Conservation (phyloP, 2,797 vertebrate genomes). For the Tragopan temminckii region DNA sequence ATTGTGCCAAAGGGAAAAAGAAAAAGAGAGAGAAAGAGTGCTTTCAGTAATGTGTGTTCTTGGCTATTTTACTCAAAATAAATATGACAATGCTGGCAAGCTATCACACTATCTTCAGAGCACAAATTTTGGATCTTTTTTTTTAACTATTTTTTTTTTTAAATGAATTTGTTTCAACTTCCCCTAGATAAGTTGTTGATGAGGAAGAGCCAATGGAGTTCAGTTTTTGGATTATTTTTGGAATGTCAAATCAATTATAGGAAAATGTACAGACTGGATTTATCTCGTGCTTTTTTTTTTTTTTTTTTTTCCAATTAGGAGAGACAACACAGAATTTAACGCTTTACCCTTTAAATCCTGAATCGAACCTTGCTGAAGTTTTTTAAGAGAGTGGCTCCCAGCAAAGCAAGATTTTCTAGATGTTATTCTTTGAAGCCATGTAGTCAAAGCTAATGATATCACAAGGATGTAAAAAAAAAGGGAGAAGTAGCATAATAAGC, state of each 20-base stretch:
- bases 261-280: background rate
- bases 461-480: background rate
- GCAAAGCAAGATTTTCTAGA: background rate
- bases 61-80: background rate
- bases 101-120: background rate
- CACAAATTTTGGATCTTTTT: background rate
- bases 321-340: background rate
- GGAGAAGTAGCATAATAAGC: background rate
- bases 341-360: background rate
- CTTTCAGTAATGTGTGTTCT: background rate
- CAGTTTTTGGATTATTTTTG: background rate
- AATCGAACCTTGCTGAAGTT: background rate
- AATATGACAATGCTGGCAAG: background rate
- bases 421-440: background rate
- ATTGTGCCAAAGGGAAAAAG: conserved; percentile 10
- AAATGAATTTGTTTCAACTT: background rate
- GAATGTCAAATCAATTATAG: background rate
- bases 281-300: background rate
- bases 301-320: background rate
- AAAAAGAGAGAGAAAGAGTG: background rate
- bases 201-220: background rate
- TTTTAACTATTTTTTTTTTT: background rate
- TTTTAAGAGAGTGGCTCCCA: background rate
- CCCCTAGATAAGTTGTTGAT: background rate
- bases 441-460: background rate